Evolutionary conservation across 1,140 invertebrate species (phyloP).

Genomic region (Cydia splendana): DNA sequence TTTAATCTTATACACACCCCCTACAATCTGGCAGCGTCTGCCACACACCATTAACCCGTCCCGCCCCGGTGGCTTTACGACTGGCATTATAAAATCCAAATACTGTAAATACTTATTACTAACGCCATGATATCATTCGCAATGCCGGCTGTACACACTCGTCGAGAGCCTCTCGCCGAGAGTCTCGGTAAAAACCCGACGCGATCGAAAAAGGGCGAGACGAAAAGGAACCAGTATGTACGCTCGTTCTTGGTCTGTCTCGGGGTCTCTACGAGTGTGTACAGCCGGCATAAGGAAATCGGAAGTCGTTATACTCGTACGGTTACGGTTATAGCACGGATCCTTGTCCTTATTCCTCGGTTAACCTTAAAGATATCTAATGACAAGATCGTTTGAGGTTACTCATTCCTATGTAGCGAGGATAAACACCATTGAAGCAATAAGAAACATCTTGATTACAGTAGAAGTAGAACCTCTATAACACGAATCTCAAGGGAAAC

Average conservation of each 20-base stretch:
- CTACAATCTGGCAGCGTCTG: background rate
- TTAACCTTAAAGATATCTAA: constrained; percentile 3
- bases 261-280: too few relatives aligned
- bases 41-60: constrained; percentile 39
- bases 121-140: constrained; percentile 36
- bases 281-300: too few relatives aligned
- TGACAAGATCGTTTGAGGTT: background rate
- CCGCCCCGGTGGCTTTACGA: constrained; percentile 44
- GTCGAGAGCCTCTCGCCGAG: too few relatives aligned
- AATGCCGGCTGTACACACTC: background rate
- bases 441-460: too few relatives aligned
- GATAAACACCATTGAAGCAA: too few relatives aligned
- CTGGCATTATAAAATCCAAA: constrained; percentile 37
- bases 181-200: too few relatives aligned
- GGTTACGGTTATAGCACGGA: background rate
- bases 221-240: too few relatives aligned
- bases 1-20: background rate
- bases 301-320: too few relatives aligned
- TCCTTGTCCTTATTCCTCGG: constrained; percentile 8
- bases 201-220: too few relatives aligned
- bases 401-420: background rate
- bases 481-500: too few relatives aligned
- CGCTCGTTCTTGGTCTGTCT: too few relatives aligned
- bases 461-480: too few relatives aligned
- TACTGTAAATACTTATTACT: constrained; percentile 35